A percentile compares a stretch with the other conserved stretches of the same genome.
phyloP scores from a whole-genome alignment of 2,113 vertebrate genomes.

The Myanophis thanlyinensis region DNA sequence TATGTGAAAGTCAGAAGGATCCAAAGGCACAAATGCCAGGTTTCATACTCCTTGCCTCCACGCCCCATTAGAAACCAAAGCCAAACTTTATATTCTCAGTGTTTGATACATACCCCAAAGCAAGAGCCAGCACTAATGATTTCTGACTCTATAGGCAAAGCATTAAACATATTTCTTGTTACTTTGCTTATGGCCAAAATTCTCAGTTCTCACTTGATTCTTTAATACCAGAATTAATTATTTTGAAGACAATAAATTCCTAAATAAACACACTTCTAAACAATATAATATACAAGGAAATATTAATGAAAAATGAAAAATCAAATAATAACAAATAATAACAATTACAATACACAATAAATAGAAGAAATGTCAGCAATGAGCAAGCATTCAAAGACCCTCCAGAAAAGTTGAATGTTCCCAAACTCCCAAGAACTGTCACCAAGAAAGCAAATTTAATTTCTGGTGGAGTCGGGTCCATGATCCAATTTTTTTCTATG shows the following conservation, averaged over 20 bases:
- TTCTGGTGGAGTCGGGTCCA: neutral
- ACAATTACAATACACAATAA: neutral
- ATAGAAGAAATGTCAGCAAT: neutral
- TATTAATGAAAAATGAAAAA: neutral
- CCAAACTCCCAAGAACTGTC: neutral
- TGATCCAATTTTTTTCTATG: neutral
- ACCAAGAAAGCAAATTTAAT: neutral
- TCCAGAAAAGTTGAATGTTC: neutral
- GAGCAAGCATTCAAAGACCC: neutral
- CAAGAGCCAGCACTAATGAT: constrained; percentile 12
- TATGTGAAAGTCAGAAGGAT: neutral
- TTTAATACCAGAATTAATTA: constrained; percentile 6
- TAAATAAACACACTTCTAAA: neutral
- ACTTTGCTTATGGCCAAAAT: constrained; percentile 9
- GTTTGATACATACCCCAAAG: constrained; percentile 17
- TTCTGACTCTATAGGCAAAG: neutral
- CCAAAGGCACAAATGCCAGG: constrained; percentile 33
- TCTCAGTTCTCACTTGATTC: constrained; percentile 5
- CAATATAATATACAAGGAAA: neutral
- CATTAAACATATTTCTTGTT: neutral
- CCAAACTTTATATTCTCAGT: constrained; percentile 8
- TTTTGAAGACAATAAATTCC: constrained; percentile 14
- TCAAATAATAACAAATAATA: neutral
- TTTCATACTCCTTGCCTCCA: constrained; percentile 24
- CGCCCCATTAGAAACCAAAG: neutral